Conservation (phyloP, 1,140 invertebrate genomes). For the Eumaeus atala region DNA sequence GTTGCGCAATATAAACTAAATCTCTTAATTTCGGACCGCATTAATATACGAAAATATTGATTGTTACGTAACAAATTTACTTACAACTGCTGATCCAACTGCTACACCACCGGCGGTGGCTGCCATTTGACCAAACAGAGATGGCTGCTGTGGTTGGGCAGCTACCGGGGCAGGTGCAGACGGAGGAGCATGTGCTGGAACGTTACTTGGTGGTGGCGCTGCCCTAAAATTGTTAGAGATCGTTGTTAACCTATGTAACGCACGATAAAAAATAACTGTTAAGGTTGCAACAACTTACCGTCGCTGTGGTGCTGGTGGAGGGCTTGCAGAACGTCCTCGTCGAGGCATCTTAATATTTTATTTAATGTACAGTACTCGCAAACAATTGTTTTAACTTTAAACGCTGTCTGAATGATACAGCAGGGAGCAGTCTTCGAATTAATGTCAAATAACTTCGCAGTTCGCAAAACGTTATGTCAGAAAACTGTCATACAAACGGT, state of each 20-base stretch:
- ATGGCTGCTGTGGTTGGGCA: conserved; percentile 75
- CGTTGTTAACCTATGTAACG: not conserved
- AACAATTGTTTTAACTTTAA: not conserved
- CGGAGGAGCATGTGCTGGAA: conserved; percentile 74
- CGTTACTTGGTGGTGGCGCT: conserved; percentile 67
- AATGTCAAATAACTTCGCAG: too few relatives aligned
- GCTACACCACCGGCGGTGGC: conserved; percentile 93
- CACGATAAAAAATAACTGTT: not conserved
- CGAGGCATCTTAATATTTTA: conserved; percentile 78
- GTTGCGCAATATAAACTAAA: conserved; percentile 15
- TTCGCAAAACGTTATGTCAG: too few relatives aligned
- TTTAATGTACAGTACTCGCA: too few relatives aligned
- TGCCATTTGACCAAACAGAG: conserved; percentile 90
- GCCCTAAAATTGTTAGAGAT: conserved; percentile 51
- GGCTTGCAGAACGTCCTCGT: conserved; percentile 82
- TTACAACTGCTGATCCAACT: conserved; percentile 87
- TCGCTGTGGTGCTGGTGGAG: conserved; percentile 76
- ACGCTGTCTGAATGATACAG: not conserved
- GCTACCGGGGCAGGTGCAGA: conserved; percentile 75
- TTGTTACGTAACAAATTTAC: conserved; percentile 63
- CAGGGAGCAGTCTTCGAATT: too few relatives aligned
- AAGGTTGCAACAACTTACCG: conserved; percentile 55
- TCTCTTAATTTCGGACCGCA: not conserved
- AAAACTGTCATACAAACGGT: too few relatives aligned
- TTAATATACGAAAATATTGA: conserved; percentile 18